phyloP scores from a whole-genome alignment of 2,797 vertebrate species.

The Notolabrus celidotus region DNA sequence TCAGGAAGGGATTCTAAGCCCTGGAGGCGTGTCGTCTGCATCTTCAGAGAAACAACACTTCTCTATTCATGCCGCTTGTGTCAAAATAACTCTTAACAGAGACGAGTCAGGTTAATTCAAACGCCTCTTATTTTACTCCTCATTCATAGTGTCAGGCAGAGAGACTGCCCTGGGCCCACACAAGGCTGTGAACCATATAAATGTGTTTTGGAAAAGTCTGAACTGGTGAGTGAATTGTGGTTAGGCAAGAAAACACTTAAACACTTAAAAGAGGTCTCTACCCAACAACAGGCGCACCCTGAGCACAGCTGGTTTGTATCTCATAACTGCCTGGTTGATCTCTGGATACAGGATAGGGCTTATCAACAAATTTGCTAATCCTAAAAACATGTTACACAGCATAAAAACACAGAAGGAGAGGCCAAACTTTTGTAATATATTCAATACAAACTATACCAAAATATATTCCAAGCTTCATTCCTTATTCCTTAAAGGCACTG shows the following conservation, averaged over 20 bases:
- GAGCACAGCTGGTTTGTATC: slow-evolving; percentile 30
- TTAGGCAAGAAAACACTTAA: slow-evolving; percentile 64
- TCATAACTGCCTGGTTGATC: slow-evolving; percentile 14
- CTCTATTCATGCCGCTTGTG: slow-evolving; percentile 10
- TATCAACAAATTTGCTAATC: background rate
- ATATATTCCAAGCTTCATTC: background rate
- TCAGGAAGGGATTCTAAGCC: slow-evolving; percentile 20
- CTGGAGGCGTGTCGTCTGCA: slow-evolving; percentile 19
- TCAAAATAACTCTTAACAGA: slow-evolving; percentile 52
- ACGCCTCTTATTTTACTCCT: slow-evolving; percentile 48
- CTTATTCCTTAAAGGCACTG: slow-evolving; percentile 1
- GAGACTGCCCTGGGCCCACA: slow-evolving; percentile 53
- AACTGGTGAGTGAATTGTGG: slow-evolving; percentile 62
- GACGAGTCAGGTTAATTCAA: slow-evolving; percentile 50
- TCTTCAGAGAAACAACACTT: slow-evolving; percentile 19
- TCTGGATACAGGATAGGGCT: background rate
- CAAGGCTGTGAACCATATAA: slow-evolving; percentile 51
- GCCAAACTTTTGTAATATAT: too few relatives aligned
- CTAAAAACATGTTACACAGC: slow-evolving; percentile 3
- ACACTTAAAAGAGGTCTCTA: slow-evolving; percentile 47
- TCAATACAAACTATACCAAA: background rate
- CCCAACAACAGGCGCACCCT: slow-evolving; percentile 33
- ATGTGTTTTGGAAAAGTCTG: slow-evolving; percentile 71
- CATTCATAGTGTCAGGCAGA: slow-evolving; percentile 39
- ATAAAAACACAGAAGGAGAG: too few relatives aligned